Base-by-base conservation (phyloP, 2,888 invertebrate genomes). In the Heliconius cydno region DNA sequence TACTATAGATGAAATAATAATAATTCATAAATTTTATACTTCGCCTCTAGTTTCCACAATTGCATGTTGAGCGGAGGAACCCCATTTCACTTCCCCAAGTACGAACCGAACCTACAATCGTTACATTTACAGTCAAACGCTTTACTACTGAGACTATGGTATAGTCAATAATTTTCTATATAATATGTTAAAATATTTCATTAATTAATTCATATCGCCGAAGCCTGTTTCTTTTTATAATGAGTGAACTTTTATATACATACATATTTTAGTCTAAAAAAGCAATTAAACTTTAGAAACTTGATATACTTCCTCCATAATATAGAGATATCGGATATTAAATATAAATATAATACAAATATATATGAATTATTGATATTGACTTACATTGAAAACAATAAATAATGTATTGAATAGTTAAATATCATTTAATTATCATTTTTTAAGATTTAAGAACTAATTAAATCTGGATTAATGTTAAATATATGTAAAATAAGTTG, bases 241-340 rank as follows among this genome's bases (percentile, higher is more conserved):
- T 77, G 63, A 52, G 52, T 66, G 66, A 74, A 41, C 41, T 52
- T 73, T 15, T 60, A 76, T 66, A 68, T 68, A 63, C 25, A 15
- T 63, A 65, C 65, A 30, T 60, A 41, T 38, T n/a, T 60, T 41
- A 34, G 34, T 41, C 73, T 73, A 73, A 65, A 81, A 81, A 73
- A 34, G 52, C n/a, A 76, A 80, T 80, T 80, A 80, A 75, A 15
- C 34, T 25, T 80, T 76, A 76, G 80, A 79, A 79, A 79, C 78
- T 67, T 52, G 66, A 66, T 63, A 80, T 73, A 67, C 79, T 72
- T 74, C 68, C 34, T 73, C 71, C 52, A 38, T 63, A 70, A 67
- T 41, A 41, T 66, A 76, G 76, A 65, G 65, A 60, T 68, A 65
- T 65, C 63, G 25, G 63, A 74, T 74, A 68, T 78, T n/a, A 30